Percentiles rank a stretch among this genome's conserved stretches.
Conservation (phyloP, 2,888 invertebrate species). For the Acanthosepion lycidas region DNA sequence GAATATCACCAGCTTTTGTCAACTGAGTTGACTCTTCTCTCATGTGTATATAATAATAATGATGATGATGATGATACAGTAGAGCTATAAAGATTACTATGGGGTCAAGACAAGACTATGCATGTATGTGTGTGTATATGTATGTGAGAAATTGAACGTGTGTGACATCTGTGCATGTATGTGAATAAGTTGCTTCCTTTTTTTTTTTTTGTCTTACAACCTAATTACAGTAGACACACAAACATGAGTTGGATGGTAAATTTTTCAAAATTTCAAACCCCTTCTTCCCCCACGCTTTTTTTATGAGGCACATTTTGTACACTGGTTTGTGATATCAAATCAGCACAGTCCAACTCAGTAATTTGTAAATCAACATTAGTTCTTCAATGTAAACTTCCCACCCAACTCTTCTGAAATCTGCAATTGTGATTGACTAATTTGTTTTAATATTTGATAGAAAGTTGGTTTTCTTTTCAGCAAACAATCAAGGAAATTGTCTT, state of each 20-base stretch:
- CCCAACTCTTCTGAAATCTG: neutral
- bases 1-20: neutral
- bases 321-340: neutral
- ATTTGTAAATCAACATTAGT: neutral
- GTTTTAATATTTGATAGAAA: too few relatives aligned
- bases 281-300: neutral
- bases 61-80: neutral
- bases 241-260: neutral
- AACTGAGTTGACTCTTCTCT: neutral
- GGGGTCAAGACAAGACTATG: too few relatives aligned
- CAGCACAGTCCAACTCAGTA: neutral
- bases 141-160: neutral
- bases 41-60: slow-evolving; percentile 14
- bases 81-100: neutral
- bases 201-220: neutral
- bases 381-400: neutral
- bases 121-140: neutral
- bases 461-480: too few relatives aligned
- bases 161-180: neutral
- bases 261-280: neutral
- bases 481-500: neutral
- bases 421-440: neutral
- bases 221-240: neutral
- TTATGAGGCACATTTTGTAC: too few relatives aligned
- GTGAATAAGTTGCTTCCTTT: neutral